Evolutionary conservation across 2,113 vertebrate species (phyloP).

Genomic region (Engystomops pustulosus): DNA sequence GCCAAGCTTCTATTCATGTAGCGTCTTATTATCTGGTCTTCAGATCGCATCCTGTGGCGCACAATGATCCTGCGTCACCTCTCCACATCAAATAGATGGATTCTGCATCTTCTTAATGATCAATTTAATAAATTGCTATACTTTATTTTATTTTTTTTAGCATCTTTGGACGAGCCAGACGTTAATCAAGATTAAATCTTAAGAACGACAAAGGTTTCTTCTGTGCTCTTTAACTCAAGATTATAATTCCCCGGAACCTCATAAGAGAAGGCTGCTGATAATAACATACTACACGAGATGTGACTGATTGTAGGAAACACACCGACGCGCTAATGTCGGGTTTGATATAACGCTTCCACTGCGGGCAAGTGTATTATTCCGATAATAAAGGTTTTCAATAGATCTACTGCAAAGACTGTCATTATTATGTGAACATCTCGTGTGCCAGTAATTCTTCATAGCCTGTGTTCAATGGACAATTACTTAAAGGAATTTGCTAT

Average conservation of each 20-base stretch:
- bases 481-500: no score
- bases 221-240: background rate
- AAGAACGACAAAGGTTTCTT: background rate
- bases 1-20: no score
- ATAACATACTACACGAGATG: background rate
- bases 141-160: conserved; percentile 27
- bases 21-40: background rate
- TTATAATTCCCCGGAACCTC: background rate
- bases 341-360: background rate
- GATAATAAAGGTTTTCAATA: background rate
- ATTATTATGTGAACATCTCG: background rate
- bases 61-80: background rate
- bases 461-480: no score
- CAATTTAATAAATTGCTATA: conserved; percentile 5
- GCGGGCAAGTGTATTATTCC: background rate
- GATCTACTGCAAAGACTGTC: background rate
- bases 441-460: no score
- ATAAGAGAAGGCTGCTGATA: background rate
- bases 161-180: background rate
- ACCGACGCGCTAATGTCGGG: background rate
- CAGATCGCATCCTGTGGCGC: background rate
- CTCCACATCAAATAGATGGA: background rate
- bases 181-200: conserved; percentile 1
- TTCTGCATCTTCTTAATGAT: background rate
- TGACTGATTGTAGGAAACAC: background rate